These are phyloP conservation scores for Acipenser ruthenus DNA, from an alignment of 2,797 vertebrate genomes.

Conservation along the genomic window DNA sequence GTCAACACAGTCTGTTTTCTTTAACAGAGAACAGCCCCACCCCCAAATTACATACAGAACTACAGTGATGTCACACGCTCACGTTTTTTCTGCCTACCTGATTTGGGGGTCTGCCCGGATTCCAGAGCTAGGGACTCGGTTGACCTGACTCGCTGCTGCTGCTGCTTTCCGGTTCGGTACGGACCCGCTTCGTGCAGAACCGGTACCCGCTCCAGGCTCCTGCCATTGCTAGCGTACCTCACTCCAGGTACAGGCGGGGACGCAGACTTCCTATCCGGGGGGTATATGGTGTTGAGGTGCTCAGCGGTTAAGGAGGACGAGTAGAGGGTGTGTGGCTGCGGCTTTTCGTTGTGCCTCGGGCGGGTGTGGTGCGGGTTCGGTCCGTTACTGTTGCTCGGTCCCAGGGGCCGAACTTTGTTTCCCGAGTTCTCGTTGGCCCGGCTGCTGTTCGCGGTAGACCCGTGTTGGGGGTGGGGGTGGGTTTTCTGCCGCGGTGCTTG, in stretches of 20 bases:
- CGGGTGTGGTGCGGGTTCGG: conserved; percentile 49
- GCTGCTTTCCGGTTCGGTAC: conserved; percentile 42
- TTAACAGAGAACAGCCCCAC: too few relatives aligned
- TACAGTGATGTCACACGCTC: too few relatives aligned
- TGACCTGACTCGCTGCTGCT: conserved; percentile 44
- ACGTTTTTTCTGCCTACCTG: conserved; percentile 25
- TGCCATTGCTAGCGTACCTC: conserved; percentile 46
- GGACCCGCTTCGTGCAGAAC: conserved; percentile 29
- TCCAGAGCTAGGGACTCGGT: conserved; percentile 59
- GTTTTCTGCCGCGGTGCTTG: conserved; percentile 21
- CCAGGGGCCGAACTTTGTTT: conserved; percentile 57
- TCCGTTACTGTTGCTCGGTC: conserved; percentile 60
- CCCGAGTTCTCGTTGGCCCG: conserved; percentile 33
- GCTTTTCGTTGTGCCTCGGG: conserved; percentile 37
- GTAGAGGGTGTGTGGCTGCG: conserved; percentile 19
- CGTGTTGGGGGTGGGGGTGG: conserved; percentile 5
- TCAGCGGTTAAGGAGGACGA: conserved; percentile 5
- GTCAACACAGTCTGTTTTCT: too few relatives aligned
- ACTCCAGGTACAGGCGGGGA: conserved; percentile 27
- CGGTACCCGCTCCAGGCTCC: conserved; percentile 41
- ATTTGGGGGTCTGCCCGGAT: conserved; percentile 41
- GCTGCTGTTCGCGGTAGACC: conserved; percentile 24
- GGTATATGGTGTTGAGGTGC: conserved; percentile 9
- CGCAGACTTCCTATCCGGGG: conserved; percentile 10
- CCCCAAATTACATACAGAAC: too few relatives aligned